Base-by-base conservation (phyloP, 1,140 invertebrate species). In the Pissodes strobi region DNA sequence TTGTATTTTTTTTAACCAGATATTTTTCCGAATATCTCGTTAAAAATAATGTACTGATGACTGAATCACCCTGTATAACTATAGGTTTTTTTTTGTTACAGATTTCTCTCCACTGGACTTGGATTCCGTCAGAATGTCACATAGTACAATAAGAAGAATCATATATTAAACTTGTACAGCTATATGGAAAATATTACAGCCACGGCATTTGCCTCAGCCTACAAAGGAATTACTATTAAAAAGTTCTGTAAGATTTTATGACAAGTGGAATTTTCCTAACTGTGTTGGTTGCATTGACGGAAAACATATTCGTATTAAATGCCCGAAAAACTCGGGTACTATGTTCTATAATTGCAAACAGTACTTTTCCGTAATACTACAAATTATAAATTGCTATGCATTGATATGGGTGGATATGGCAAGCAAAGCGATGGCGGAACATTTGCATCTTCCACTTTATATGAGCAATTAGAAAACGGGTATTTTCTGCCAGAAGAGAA, bases 351-450 rank as follows among this genome's bases (percentile, higher is more conserved):
- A n/a, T n/a, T n/a, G n/a, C n/a, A n/a, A n/a, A n/a, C n/a, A n/a
- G n/a, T n/a, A n/a, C n/a, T n/a, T n/a, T n/a, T n/a, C n/a, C n/a
- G n/a, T n/a, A n/a, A n/a, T n/a, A n/a, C 81, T 72, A 74, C 75
- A 4, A 69, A 80, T 58, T 82, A 76, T 67, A 74, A 76, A 62
- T 83, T 81, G 66, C 73, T 76, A 22, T 68, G 62, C 37, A 70
- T 82, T 38, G 76, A 83, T 67, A 74, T 83, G 13, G 79, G 79
- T 43, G 67, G 73, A 3, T 77, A 76, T 64, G 79, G 79, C 3
- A 76, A 68, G 49, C 67, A 77, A 57, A 71, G 74, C 30, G 79
- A 82, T 68, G 74, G 75, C 34, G 69, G 67, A 41, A 68, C 78
- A 49, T 78, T 67, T 37, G 43, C 56, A 12, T 61, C 56, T 22